Base-by-base conservation (phyloP, 2,113 vertebrate species). In the Indri indri region DNA sequence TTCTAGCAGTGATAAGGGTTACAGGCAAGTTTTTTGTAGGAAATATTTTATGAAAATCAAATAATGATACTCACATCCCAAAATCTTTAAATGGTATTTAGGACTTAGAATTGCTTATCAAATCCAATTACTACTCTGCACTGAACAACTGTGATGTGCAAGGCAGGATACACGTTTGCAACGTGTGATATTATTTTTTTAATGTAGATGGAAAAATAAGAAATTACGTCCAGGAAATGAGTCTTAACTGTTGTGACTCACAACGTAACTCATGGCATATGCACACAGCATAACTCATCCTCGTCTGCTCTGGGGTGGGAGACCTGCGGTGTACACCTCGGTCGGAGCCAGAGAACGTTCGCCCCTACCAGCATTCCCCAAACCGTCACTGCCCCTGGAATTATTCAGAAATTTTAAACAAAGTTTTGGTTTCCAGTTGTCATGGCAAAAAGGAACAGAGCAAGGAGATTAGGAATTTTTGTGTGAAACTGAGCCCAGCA, bases 221-320 rank as follows among this genome's bases (percentile, higher is more conserved):
- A 42, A 94, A 10, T 16, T 40, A 42, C 52, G 66, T 22, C 37
- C 96, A 93, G 93, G 95, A 97, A 97, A 89, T 63, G 83, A 82
- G 22, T 80, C 63, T 61, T 8, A 47, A 30, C 71, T 11, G 30
- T 11, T 87, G 32, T 65, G 89, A 93, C 27, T 95, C 93, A 88
- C 59, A 87, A 54, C 57, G 34, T 11, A 93, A 70, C 42, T 84
- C 30, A 71, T 4, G 25, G 18, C 2, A 23, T 6, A 47, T 23
- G 54, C 20, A 74, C 40, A 10, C 22, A 70, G n/a, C 30, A 42
- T 22, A 88, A 76, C 32, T 27, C 34, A 70, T n/a, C 8, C 2
- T 18, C n/a, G 47, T 59, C 91, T 17, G 0, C 18, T 17, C 32
- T 13, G 3, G 40, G 54, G 3, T 4, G 3, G 18, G 14, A 40